Percentiles rank a stretch among this genome's conserved stretches.
Evolutionary conservation across 2,797 vertebrate genomes (phyloP).

Genomic region (Muraenolepis orangiensis): DNA sequence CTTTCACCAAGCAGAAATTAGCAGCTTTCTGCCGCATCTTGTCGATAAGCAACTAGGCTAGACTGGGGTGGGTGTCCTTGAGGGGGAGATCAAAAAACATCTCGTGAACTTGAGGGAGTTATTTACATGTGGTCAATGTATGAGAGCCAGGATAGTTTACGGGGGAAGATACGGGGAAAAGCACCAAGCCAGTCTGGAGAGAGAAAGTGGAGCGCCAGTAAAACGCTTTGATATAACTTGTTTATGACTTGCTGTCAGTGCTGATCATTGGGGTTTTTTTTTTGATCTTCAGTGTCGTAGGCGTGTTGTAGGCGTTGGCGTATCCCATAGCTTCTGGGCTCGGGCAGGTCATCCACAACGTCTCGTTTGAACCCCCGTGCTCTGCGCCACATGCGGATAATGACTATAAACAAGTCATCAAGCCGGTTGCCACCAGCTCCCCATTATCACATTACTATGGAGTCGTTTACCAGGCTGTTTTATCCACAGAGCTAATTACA

Average conservation of each 20-base stretch:
- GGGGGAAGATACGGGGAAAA: background rate
- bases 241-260: background rate
- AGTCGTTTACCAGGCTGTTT: background rate
- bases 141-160: background rate
- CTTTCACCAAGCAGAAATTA: slow-evolving; percentile 16
- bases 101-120: background rate
- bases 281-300: background rate
- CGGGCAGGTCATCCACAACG: background rate
- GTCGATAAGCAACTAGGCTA: slow-evolving; percentile 8
- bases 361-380: background rate
- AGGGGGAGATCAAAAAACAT: background rate
- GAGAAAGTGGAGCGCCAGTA: background rate
- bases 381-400: slow-evolving; percentile 4
- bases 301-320: background rate
- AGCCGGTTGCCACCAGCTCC: background rate
- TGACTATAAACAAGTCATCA: slow-evolving; percentile 10
- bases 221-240: background rate
- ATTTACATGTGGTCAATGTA: background rate
- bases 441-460: slow-evolving; percentile 2
- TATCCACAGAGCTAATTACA: background rate
- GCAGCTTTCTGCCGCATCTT: slow-evolving; percentile 7
- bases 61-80: background rate
- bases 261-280: background rate
- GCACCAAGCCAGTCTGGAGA: background rate
- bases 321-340: background rate